Evolutionary conservation across 2,113 vertebrate genomes (phyloP).

Genomic region (Tamias sibiricus): DNA sequence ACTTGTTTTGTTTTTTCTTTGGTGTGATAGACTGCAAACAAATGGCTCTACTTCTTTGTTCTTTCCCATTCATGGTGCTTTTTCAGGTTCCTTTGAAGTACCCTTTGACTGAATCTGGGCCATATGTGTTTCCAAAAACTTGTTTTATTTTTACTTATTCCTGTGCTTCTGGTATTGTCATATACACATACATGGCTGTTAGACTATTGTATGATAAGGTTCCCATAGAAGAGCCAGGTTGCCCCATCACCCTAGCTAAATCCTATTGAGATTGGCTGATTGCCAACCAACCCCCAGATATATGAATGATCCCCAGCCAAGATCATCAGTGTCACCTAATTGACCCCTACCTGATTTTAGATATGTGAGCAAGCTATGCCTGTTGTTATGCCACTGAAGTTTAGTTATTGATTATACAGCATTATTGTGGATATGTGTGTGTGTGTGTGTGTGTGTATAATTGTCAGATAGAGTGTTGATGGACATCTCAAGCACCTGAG

Average conservation of each 20-base stretch:
- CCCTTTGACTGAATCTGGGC: neutral
- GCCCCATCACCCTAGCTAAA: neutral
- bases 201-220: neutral
- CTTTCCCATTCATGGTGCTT: neutral
- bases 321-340: neutral
- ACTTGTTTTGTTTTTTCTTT: conserved; percentile 47
- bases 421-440: neutral
- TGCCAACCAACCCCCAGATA: neutral
- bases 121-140: neutral
- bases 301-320: neutral
- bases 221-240: neutral
- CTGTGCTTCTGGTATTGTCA: neutral
- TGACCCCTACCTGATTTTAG: neutral
- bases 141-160: neutral
- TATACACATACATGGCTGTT: neutral
- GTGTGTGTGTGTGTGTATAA: no score
- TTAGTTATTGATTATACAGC: neutral
- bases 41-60: neutral
- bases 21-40: neutral
- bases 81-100: conserved; percentile 46
- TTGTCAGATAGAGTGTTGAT: neutral
- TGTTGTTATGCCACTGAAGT: neutral
- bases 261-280: neutral
- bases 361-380: neutral
- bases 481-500: neutral